Percentiles rank a stretch among this genome's conserved stretches.
Conservation (phyloP, 2,113 vertebrate species). For the Ovibos moschatus region DNA sequence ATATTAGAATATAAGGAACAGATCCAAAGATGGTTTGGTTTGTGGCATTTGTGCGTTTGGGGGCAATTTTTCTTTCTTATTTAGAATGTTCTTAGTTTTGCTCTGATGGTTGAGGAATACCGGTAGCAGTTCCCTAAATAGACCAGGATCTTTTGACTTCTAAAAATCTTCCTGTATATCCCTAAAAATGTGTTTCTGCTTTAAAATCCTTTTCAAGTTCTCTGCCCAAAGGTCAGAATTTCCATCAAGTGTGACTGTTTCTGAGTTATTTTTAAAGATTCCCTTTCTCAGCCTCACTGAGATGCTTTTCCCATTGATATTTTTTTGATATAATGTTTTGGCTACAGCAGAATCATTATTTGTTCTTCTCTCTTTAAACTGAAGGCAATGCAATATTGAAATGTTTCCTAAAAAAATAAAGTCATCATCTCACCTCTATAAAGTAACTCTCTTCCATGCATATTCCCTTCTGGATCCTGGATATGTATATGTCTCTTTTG, state of each 20-base stretch:
- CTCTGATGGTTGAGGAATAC: constrained; percentile 21
- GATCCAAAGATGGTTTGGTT: background rate
- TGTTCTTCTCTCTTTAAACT: background rate
- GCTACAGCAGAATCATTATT: background rate
- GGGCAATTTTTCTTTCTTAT: background rate
- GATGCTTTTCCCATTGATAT: background rate
- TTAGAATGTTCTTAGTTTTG: background rate
- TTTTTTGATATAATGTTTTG: background rate
- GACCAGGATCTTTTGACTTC: background rate
- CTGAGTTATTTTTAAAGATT: constrained; percentile 39
- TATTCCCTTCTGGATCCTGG: background rate
- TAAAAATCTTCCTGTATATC: constrained; percentile 1
- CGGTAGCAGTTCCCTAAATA: background rate
- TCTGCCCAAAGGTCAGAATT: constrained; percentile 26
- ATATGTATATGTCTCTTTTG: background rate
- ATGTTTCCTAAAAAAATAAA: background rate
- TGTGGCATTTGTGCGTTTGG: background rate
- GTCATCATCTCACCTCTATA: background rate
- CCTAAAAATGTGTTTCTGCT: background rate
- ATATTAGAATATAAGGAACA: background rate
- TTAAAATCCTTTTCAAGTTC: background rate
- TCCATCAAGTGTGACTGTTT: background rate
- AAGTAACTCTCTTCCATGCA: background rate
- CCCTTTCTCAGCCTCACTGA: background rate
- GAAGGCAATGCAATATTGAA: background rate